These are phyloP conservation scores for Sturnira hondurensis DNA, from an alignment of 2,113 vertebrate species.

Conservation along the genomic window DNA sequence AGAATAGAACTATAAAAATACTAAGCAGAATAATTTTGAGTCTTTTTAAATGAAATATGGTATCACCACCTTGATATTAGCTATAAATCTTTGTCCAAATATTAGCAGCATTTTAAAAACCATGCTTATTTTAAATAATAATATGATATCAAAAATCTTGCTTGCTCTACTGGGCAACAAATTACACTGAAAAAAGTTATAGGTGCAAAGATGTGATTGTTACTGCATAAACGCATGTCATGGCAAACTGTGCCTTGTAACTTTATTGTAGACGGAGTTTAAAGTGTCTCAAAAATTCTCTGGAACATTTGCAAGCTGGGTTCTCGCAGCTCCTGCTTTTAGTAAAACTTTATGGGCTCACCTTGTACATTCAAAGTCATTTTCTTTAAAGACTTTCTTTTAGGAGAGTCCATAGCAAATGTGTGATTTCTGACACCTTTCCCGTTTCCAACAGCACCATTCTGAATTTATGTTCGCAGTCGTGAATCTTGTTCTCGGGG, in stretches of 20 bases:
- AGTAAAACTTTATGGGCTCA: conserved; percentile 72
- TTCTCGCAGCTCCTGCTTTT: conserved; percentile 57
- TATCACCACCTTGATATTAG: conserved; percentile 44
- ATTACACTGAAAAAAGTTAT: conserved; percentile 68
- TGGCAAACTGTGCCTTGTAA: conserved; percentile 63
- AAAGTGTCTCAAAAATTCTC: conserved; percentile 58
- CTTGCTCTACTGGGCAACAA: conserved; percentile 50
- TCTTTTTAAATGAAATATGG: conserved; percentile 48
- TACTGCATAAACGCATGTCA: conserved; percentile 18
- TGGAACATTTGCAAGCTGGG: conserved; percentile 57
- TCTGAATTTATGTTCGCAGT: conserved; percentile 78
- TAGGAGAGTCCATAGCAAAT: conserved; percentile 74
- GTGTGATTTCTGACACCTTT: conserved; percentile 85
- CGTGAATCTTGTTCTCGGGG: conserved; percentile 75
- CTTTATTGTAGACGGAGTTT: conserved; percentile 67
- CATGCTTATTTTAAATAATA: conserved; percentile 51
- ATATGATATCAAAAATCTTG: background rate
- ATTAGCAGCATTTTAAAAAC: conserved; percentile 17
- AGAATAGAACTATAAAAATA: conserved; percentile 25
- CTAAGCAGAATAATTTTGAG: conserved; percentile 41
- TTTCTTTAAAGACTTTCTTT: conserved; percentile 78
- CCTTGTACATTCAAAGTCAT: conserved; percentile 76
- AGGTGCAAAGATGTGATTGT: conserved; percentile 61
- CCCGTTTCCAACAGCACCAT: conserved; percentile 72
- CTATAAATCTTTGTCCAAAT: conserved; percentile 56